Percentiles rank a stretch among this genome's conserved stretches.
Conservation (phyloP, 1,140 invertebrate genomes). For the Planococcus citri region DNA sequence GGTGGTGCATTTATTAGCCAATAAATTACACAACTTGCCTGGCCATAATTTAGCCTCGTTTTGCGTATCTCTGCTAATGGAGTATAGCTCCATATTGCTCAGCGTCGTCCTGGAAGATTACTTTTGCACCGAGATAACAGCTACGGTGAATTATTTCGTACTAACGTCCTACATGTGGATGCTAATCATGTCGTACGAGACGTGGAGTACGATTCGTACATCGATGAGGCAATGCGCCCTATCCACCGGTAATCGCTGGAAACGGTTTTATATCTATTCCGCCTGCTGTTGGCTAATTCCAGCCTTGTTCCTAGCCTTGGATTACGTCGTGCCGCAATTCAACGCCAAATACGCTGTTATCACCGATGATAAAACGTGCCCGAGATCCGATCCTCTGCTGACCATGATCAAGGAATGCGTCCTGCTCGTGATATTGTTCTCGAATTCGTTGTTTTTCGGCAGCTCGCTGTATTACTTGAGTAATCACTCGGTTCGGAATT, state of each 20-base stretch:
- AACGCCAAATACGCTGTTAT: conserved; percentile 36
- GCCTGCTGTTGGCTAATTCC: conserved; percentile 43
- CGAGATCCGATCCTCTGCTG: conserved; percentile 30
- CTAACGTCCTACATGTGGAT: conserved; percentile 47
- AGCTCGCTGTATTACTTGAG: conserved; percentile 37
- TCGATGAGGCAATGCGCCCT: conserved; percentile 39
- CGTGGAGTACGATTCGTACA: conserved; percentile 40
- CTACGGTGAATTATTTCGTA: conserved; percentile 41
- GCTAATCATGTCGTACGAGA: conserved; percentile 45
- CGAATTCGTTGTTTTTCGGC: conserved; percentile 41
- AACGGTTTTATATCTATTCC: conserved; percentile 39
- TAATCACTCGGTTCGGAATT: conserved; percentile 31
- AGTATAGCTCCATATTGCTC: conserved; percentile 38
- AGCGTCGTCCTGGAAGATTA: conserved; percentile 30
- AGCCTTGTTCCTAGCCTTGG: conserved; percentile 32
- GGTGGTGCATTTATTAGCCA: conserved; percentile 35
- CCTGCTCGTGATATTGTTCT: conserved; percentile 40
- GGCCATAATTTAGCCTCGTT: conserved; percentile 41
- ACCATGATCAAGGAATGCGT: not conserved
- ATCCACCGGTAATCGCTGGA: conserved; percentile 33
- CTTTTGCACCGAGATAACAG: conserved; percentile 34
- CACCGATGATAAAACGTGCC: conserved; percentile 33
- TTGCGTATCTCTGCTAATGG: conserved; percentile 36
- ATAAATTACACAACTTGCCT: conserved; percentile 40
- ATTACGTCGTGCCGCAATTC: conserved; percentile 36